phyloP scores from a whole-genome alignment of 2,888 invertebrate genomes.

The Eledona agricola region DNA sequence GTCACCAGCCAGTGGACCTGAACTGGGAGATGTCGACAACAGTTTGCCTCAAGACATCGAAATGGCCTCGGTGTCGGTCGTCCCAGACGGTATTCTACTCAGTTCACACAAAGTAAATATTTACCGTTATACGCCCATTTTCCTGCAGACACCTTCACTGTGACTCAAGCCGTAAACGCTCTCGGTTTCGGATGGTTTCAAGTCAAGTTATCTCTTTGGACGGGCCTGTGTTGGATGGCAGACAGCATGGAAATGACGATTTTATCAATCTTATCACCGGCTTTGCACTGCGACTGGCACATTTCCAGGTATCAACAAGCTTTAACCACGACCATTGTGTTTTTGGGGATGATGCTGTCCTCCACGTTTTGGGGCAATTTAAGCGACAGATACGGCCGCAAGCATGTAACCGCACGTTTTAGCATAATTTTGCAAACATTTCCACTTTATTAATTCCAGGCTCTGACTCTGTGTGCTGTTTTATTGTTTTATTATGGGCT shows the following conservation, averaged over 20 bases:
- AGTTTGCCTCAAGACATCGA: constrained; percentile 71
- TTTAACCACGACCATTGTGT: constrained; percentile 91
- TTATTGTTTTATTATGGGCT: constrained; percentile 91
- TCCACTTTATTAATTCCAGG: constrained; percentile 65
- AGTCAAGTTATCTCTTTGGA: constrained; percentile 84
- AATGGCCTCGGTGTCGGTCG: constrained; percentile 81
- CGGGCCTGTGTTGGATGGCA: constrained; percentile 94
- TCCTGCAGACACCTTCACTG: constrained; percentile 80
- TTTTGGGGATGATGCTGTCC: constrained; percentile 96
- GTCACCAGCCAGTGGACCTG: constrained; percentile 51
- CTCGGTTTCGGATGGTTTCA: constrained; percentile 91
- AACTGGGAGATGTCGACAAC: constrained; percentile 64
- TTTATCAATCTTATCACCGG: constrained; percentile 90
- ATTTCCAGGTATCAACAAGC: constrained; percentile 91
- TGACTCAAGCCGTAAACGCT: constrained; percentile 86
- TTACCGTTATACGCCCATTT: not conserved
- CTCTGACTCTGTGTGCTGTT: constrained; percentile 89
- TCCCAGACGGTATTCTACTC: constrained; percentile 76
- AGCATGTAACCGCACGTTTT: constrained; percentile 67
- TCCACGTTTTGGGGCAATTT: constrained; percentile 96
- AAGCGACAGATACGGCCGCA: constrained; percentile 91
- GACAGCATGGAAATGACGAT: constrained; percentile 99
- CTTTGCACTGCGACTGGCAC: constrained; percentile 94
- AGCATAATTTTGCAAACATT: not conserved
- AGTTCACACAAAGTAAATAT: constrained; percentile 4